A percentile compares a stretch with the other conserved stretches of the same genome.
Conservation (phyloP, 1,140 invertebrate species). For the Trissolcus basalis region DNA sequence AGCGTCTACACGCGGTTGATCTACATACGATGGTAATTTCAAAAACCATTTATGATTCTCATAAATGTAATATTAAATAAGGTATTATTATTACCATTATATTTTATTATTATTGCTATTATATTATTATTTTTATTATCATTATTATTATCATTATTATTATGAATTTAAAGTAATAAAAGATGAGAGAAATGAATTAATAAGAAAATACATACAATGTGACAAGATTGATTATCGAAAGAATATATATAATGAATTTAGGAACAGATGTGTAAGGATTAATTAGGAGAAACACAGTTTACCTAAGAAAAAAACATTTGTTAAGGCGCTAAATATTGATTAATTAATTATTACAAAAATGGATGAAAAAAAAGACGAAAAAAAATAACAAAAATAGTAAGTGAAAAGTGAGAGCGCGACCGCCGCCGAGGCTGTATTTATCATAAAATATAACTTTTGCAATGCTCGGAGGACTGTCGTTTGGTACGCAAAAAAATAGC, state of each 20-base stretch:
- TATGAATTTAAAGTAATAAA: conserved; percentile 28
- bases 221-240: conserved; percentile 32
- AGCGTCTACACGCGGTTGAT: conserved; percentile 11
- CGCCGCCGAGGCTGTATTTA: conserved; percentile 61
- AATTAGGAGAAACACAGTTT: conserved; percentile 40
- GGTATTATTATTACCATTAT: conserved; percentile 42
- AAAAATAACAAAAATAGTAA: not conserved
- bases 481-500: conserved; percentile 36
- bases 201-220: conserved; percentile 5
- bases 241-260: conserved; percentile 49
- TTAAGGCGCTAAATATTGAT: conserved; percentile 44
- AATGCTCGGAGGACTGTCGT: conserved; percentile 57
- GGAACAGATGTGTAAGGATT: conserved; percentile 33
- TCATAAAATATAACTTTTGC: conserved; percentile 53
- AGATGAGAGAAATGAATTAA: conserved; percentile 12
- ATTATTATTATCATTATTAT: conserved; percentile 37
- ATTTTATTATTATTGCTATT: conserved; percentile 1
- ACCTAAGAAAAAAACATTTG: conserved; percentile 52
- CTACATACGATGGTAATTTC: conserved; percentile 14
- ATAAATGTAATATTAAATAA: conserved; percentile 43
- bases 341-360: conserved; percentile 18
- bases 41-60: conserved; percentile 38
- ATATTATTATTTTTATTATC: not conserved
- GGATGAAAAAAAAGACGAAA: not conserved
- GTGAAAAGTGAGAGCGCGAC: conserved; percentile 23